These are phyloP conservation scores for Scaptomyza hsui DNA, from an alignment of 1,140 invertebrate genomes.

Conservation along the genomic window DNA sequence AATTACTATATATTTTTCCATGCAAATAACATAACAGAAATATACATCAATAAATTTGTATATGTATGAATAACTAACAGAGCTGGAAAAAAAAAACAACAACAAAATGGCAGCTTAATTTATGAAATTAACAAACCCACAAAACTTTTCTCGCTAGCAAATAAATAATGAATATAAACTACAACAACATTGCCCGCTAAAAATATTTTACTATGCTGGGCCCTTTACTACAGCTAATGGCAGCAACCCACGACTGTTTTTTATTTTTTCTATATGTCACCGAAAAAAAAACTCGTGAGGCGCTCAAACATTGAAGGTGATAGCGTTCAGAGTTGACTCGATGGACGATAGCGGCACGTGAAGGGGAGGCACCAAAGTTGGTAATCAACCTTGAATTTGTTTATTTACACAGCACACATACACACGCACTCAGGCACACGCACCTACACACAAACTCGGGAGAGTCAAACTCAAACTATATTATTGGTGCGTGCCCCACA, in stretches of 20 bases:
- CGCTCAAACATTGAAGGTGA: slow-evolving; percentile 51
- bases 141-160: slow-evolving; percentile 49
- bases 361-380: slow-evolving; percentile 36
- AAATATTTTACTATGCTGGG: slow-evolving; percentile 31
- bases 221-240: slow-evolving; percentile 54
- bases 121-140: slow-evolving; percentile 76
- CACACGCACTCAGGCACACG: slow-evolving; percentile 29
- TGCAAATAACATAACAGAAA: slow-evolving; percentile 7
- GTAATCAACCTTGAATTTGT: slow-evolving; percentile 81
- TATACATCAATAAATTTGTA: neutral
- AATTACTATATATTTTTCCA: slow-evolving; percentile 13
- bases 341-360: slow-evolving; percentile 21
- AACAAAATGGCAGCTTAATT: slow-evolving; percentile 64
- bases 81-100: slow-evolving; percentile 38
- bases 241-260: slow-evolving; percentile 46
- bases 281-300: slow-evolving; percentile 48
- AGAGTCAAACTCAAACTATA: slow-evolving; percentile 40
- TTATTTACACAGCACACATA: slow-evolving; percentile 53
- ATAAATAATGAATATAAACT: slow-evolving; percentile 66
- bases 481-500: slow-evolving; percentile 24
- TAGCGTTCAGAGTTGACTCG: slow-evolving; percentile 34
- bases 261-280: slow-evolving; percentile 60
- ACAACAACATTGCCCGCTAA: slow-evolving; percentile 11
- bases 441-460: slow-evolving; percentile 28
- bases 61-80: slow-evolving; percentile 13